phyloP scores from a whole-genome alignment of 2,113 vertebrate species.

The Aspidoscelis tigris region DNA sequence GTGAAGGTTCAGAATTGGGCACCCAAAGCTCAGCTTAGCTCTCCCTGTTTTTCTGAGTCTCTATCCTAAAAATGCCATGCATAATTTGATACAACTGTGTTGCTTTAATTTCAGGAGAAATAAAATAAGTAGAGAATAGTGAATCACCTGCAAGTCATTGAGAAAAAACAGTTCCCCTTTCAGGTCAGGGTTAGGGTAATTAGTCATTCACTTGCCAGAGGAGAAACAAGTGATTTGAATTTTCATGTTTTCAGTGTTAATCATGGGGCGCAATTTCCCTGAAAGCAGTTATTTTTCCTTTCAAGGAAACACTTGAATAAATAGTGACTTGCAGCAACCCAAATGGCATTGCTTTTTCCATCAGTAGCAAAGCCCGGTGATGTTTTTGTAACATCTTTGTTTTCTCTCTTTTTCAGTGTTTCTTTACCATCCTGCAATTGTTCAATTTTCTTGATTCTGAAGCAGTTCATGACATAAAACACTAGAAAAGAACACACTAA shows the following conservation, averaged over 20 bases:
- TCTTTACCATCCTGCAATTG: too few species aligned
- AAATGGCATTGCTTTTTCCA: conserved; percentile 54
- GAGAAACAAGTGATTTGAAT: conserved; percentile 74
- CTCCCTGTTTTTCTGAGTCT: conserved; percentile 59
- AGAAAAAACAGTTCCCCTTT: conserved; percentile 51
- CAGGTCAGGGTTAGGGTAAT: conserved; percentile 72
- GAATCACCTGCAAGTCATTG: conserved; percentile 77
- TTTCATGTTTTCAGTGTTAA: conserved; percentile 65
- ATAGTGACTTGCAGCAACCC: conserved; percentile 54
- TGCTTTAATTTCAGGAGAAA: conserved; percentile 58
- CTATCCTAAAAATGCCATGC: conserved; percentile 66
- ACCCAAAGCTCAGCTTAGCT: conserved; percentile 57
- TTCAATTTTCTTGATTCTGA: too few species aligned
- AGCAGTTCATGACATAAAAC: too few species aligned
- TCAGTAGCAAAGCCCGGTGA: conserved; percentile 44
- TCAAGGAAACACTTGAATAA: conserved; percentile 31
- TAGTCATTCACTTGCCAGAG: conserved; percentile 74
- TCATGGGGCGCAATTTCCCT: conserved; percentile 50
- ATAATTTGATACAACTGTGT: conserved; percentile 79
- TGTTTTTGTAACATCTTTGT: conserved; percentile 48
- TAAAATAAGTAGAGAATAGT: conserved; percentile 43
- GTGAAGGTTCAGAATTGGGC: conserved; percentile 50
- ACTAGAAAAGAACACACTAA: too few species aligned
- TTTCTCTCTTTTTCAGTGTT: conserved; percentile 39
- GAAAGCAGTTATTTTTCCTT: conserved; percentile 47